Evolutionary conservation across 2,113 vertebrate species (phyloP).

Genomic region (Paramormyrops kingsleyae): DNA sequence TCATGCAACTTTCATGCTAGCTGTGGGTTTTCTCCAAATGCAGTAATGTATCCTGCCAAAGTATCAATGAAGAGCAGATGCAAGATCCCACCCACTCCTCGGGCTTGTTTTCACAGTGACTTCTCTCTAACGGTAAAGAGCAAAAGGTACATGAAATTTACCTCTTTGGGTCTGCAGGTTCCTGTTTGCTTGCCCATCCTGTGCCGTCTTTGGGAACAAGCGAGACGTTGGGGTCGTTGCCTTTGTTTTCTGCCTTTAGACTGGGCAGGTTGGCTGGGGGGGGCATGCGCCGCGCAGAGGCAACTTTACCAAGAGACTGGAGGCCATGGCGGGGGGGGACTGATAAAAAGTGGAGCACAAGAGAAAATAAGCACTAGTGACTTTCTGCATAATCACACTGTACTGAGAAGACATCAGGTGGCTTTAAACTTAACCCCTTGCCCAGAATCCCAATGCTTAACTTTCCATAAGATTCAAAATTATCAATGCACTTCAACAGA

Average conservation of each 20-base stretch:
- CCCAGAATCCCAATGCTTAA: background rate
- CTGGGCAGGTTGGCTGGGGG: constrained; percentile 91
- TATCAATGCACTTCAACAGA: background rate
- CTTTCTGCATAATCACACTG: constrained; percentile 33
- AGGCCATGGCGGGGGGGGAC: constrained; percentile 93
- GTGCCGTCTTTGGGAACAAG: constrained; percentile 94
- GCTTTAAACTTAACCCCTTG: background rate
- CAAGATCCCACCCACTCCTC: background rate
- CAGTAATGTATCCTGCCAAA: background rate
- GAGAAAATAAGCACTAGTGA: constrained; percentile 29
- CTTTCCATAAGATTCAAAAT: background rate
- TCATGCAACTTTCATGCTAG: background rate
- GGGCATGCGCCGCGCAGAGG: constrained; percentile 89
- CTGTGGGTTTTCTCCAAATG: background rate
- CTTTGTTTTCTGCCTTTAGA: constrained; percentile 96
- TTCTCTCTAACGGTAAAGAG: background rate
- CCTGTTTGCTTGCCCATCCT: constrained; percentile 98
- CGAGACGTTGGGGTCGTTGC: constrained; percentile 92
- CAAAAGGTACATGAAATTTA: constrained; percentile 28
- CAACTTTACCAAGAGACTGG: constrained; percentile 95
- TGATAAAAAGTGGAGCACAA: constrained; percentile 35
- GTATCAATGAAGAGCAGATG: background rate
- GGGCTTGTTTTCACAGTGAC: background rate
- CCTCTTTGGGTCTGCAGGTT: constrained; percentile 93
- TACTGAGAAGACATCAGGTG: constrained; percentile 6